A percentile compares a stretch with the other conserved stretches of the same genome.
phyloP scores from a whole-genome alignment of 2,797 vertebrate genomes.

The Poeciliopsis turneri region DNA sequence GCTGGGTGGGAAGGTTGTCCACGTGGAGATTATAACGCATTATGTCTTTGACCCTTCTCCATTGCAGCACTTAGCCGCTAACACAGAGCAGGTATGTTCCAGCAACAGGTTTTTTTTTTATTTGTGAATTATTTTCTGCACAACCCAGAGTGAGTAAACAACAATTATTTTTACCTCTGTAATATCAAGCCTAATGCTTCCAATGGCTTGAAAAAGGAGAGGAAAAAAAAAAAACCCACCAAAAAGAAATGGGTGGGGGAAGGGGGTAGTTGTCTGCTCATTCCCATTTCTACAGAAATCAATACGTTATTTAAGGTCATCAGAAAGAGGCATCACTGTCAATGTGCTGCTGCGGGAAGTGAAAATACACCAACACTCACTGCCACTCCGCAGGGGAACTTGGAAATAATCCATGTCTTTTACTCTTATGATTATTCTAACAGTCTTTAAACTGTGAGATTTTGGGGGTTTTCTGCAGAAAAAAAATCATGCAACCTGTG shows the following conservation, averaged over 20 bases:
- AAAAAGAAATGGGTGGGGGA: slow-evolving; percentile 35
- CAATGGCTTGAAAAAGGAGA: slow-evolving; percentile 30
- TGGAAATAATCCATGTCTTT: slow-evolving; percentile 18
- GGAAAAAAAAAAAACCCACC: neutral
- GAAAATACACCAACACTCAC: slow-evolving; percentile 25
- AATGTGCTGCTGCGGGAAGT: slow-evolving; percentile 33
- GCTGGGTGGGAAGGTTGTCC: slow-evolving; percentile 56
- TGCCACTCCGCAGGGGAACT: slow-evolving; percentile 14
- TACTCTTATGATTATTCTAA: slow-evolving; percentile 8
- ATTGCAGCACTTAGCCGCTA: slow-evolving; percentile 24
- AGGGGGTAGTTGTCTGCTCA: slow-evolving; percentile 40
- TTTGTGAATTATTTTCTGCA: slow-evolving; percentile 44
- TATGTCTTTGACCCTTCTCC: slow-evolving; percentile 65
- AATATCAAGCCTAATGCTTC: slow-evolving; percentile 58
- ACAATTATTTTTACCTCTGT: slow-evolving; percentile 53
- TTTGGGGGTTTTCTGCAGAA: neutral
- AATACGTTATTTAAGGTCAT: slow-evolving; percentile 78
- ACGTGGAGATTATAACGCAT: slow-evolving; percentile 72
- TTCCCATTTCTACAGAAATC: slow-evolving; percentile 67
- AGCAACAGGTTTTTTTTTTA: slow-evolving; percentile 43
- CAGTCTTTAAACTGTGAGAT: slow-evolving; percentile 11
- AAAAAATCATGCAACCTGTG: neutral
- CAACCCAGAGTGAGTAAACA: slow-evolving; percentile 60
- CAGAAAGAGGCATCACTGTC: slow-evolving; percentile 54
- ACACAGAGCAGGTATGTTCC: slow-evolving; percentile 35